These are phyloP conservation scores for chimpanzee (Pan troglodytes) DNA, from an alignment of 2,113 vertebrate species.

Conservation along the genomic window NHGRI_mPanTro3-v2.1_pri NC_086015.1:198176001-198176500, in stretches of 20 bases:
- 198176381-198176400: not conserved
- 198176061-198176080: not conserved
- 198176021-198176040: not conserved
- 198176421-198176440: not conserved
- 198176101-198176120: not conserved
- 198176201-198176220: not conserved
- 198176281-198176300: not conserved
- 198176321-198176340: not conserved
- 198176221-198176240: not conserved
- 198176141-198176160: not conserved
- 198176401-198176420: not conserved
- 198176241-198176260: not conserved
- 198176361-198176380: not conserved
- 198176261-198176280: not conserved
- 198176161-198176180: not conserved
- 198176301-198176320: not conserved
- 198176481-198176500: not conserved
- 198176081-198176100: not conserved
- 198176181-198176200: not conserved
- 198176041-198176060: not conserved
- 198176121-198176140: not conserved
- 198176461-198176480: not conserved
- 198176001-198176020: not conserved
- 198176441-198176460: not conserved
- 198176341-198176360: not conserved